Conservation (phyloP, 92 coral and sea anemone species). For the Porites cylindrica region DNA sequence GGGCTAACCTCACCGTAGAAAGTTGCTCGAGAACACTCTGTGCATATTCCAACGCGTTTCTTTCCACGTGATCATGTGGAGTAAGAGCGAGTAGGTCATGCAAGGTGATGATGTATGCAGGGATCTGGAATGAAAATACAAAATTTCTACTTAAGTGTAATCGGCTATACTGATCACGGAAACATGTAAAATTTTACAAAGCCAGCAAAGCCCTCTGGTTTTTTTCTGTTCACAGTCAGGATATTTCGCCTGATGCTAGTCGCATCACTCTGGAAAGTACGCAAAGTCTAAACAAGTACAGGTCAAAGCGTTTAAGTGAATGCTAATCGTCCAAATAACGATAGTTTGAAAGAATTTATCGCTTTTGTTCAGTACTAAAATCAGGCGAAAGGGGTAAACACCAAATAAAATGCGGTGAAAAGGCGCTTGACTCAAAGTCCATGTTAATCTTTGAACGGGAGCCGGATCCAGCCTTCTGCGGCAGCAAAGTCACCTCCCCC, state of each 20-base stretch:
- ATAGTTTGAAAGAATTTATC: no score
- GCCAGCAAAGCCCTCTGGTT: neutral
- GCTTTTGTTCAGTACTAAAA: no score
- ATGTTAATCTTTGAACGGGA: no score
- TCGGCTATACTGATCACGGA: no score
- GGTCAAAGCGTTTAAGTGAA: neutral
- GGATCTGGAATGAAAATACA: slow-evolving; percentile 70
- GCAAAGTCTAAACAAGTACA: neutral
- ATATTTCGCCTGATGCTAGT: neutral
- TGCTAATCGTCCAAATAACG: neutral
- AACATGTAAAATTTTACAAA: neutral
- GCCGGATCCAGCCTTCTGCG: no score
- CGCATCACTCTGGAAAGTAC: neutral
- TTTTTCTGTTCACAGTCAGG: neutral
- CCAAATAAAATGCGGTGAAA: no score
- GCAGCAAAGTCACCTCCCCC: no score
- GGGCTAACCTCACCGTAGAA: slow-evolving; percentile 81
- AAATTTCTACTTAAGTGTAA: neutral
- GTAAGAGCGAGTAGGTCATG: slow-evolving; percentile 96
- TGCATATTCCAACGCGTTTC: slow-evolving; percentile 96
- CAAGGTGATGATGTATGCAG: slow-evolving; percentile 93
- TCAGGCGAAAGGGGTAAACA: no score
- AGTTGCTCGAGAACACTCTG: slow-evolving; percentile 94
- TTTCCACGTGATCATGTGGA: slow-evolving; percentile 98
- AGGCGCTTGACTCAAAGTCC: no score